Evolutionary conservation across 2,113 vertebrate genomes (phyloP).

Genomic region (Oryzias curvinotus): DNA sequence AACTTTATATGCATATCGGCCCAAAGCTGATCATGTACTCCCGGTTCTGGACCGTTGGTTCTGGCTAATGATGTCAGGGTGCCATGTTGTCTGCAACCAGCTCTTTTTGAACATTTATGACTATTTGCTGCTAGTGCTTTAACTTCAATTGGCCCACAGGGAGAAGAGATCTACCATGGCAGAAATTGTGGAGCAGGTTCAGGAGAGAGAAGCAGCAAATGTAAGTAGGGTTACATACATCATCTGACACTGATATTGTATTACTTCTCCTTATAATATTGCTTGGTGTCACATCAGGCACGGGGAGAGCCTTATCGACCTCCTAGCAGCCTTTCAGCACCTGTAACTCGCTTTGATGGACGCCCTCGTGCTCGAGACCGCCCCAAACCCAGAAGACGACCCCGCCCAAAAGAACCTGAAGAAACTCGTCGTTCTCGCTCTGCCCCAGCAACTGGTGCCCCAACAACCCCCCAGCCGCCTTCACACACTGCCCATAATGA

Average conservation of each 20-base stretch:
- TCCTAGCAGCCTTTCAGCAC: constrained; percentile 85
- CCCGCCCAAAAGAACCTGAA: constrained; percentile 86
- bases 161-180: constrained; percentile 87
- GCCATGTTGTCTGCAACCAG: too few species aligned
- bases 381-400: constrained; percentile 89
- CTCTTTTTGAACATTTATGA: neutral
- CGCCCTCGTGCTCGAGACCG: constrained; percentile 89
- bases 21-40: too few species aligned
- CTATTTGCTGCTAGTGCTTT: constrained; percentile 18
- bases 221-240: constrained; percentile 48
- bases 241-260: neutral
- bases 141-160: constrained; percentile 47
- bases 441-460: constrained; percentile 85
- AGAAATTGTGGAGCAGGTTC: constrained; percentile 92
- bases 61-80: too few species aligned
- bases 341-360: constrained; percentile 83
- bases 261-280: neutral
- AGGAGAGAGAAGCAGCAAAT: constrained; percentile 86
- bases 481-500: constrained; percentile 86
- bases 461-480: constrained; percentile 81
- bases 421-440: constrained; percentile 87
- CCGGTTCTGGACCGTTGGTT: too few species aligned
- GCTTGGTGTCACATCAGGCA: constrained; percentile 49
- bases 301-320: constrained; percentile 79
- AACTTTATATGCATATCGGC: too few species aligned